Evolutionary conservation across 2,888 invertebrate species (phyloP).

Genomic region (Chymomyza caudatula): DNA sequence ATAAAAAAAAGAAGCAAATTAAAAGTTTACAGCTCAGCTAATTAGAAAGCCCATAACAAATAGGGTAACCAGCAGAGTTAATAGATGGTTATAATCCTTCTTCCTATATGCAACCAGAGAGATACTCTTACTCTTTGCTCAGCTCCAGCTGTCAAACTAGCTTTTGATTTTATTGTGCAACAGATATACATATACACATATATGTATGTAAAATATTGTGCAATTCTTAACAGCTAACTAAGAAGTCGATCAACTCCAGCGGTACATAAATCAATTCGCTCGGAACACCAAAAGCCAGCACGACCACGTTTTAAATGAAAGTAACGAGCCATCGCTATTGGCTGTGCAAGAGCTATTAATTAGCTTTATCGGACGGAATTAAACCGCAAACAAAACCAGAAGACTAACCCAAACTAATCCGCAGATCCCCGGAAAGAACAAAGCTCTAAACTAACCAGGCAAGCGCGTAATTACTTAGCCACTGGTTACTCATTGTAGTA

Average conservation of each 20-base stretch:
- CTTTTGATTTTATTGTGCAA: not conserved
- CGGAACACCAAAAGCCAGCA: too few relatives aligned
- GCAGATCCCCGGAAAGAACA: not conserved
- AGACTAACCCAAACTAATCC: not conserved
- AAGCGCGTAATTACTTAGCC: not conserved
- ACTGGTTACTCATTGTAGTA: not conserved
- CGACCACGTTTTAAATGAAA: too few relatives aligned
- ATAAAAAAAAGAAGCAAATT: conserved; percentile 52
- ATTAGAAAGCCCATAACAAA: conserved; percentile 32
- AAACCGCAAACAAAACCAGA: not conserved
- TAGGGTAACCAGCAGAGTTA: not conserved
- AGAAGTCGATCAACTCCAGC: not conserved
- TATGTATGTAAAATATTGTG: not conserved
- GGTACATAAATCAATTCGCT: not conserved
- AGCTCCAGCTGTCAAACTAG: not conserved
- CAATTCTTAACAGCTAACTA: not conserved
- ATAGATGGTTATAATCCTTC: not conserved
- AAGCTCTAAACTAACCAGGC: not conserved
- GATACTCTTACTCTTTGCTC: too few relatives aligned
- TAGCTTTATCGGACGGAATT: not conserved
- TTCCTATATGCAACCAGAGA: too few relatives aligned
- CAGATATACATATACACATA: not conserved
- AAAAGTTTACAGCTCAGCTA: conserved; percentile 65
- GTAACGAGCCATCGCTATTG: not conserved
- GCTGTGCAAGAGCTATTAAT: not conserved